Evolutionary conservation across 2,888 invertebrate species (phyloP).

Genomic region (Aphidoletes aphidimyza): DNA sequence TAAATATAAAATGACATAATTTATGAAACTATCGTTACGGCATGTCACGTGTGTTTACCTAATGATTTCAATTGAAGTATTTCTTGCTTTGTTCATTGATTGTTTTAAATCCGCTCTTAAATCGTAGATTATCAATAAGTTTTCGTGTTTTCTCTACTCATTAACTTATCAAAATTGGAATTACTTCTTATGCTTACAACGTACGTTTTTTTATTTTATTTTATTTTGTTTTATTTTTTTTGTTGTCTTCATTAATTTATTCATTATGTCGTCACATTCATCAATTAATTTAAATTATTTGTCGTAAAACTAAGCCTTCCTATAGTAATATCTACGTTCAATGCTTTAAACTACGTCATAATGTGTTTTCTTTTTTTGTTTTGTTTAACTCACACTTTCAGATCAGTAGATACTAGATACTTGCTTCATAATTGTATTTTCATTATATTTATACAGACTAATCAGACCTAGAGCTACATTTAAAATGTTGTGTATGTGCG

Average conservation of each 20-base stretch:
- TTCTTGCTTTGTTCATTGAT: slow-evolving; percentile 10
- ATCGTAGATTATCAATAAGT: not conserved
- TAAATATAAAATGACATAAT: slow-evolving; percentile 36
- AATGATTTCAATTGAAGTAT: slow-evolving; percentile 29
- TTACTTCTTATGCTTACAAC: slow-evolving; percentile 6
- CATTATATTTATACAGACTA: slow-evolving; percentile 32
- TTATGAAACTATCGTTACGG: slow-evolving; percentile 23
- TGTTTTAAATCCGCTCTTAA: slow-evolving; percentile 10
- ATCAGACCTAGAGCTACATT: slow-evolving; percentile 36
- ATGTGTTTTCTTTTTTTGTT: not conserved
- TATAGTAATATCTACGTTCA: not conserved
- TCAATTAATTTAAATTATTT: not conserved
- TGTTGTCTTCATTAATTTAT: not conserved
- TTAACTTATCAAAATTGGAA: slow-evolving; percentile 25
- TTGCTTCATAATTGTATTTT: slow-evolving; percentile 1
- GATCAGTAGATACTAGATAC: not conserved
- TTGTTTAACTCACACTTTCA: not conserved
- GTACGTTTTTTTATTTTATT: not conserved
- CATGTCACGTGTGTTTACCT: slow-evolving; percentile 29
- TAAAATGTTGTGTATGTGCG: not conserved
- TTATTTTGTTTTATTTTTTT: too few relatives aligned
- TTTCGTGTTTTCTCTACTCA: not conserved
- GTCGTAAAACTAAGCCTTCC: not conserved
- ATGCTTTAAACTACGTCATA: not conserved
- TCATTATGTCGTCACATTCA: not conserved